Conservation (phyloP, 2,888 invertebrate genomes). For the Caenorhabditis plicata region DNA sequence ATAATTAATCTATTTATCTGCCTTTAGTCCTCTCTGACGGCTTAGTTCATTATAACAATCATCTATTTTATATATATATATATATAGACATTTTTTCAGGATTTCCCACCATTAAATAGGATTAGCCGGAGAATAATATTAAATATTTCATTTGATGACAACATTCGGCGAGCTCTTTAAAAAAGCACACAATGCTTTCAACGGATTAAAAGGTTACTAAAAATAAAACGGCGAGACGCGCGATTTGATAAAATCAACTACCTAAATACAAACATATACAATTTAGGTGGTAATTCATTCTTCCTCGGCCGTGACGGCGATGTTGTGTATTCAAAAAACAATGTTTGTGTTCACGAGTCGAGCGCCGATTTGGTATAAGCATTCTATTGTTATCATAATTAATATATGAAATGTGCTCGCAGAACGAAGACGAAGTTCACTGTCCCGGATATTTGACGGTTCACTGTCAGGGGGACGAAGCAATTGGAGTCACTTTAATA, state of each 20-base stretch:
- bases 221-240: neutral
- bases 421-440: constrained; percentile 73
- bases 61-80: too few relatives aligned
- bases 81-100: too few relatives aligned
- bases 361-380: constrained; percentile 28
- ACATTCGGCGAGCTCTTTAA: constrained; percentile 54
- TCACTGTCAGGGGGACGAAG: constrained; percentile 71
- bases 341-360: constrained; percentile 94
- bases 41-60: too few relatives aligned
- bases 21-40: too few relatives aligned
- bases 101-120: too few relatives aligned
- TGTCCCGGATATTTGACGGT: constrained; percentile 90
- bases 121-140: too few relatives aligned
- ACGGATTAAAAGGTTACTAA: constrained; percentile 51
- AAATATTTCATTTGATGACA: constrained; percentile 27
- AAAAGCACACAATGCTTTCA: constrained; percentile 60
- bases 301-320: constrained; percentile 68
- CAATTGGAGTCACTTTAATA: constrained; percentile 76
- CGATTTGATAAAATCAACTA: constrained; percentile 2
- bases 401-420: neutral
- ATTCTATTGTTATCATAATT: too few relatives aligned
- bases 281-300: constrained; percentile 54
- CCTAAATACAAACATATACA: neutral
- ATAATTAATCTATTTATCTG: too few relatives aligned
- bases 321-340: constrained; percentile 78